These are phyloP conservation scores for Cryptocheilus praepositus DNA, from an alignment of 2,888 invertebrate species.

Conservation along the genomic window DNA sequence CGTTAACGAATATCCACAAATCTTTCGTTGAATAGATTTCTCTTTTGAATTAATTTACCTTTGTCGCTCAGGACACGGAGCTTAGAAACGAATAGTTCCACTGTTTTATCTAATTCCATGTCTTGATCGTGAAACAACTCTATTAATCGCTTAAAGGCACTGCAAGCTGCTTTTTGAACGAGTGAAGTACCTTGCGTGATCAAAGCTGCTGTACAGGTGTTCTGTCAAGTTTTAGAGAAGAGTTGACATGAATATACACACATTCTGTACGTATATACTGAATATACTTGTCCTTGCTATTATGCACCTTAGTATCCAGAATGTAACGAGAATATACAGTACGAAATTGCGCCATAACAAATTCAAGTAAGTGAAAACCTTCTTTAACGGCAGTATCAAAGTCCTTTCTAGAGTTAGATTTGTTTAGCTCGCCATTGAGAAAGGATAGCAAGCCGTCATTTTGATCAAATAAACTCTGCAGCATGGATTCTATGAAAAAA, in stretches of 20 bases:
- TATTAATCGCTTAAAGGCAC: constrained; percentile 55
- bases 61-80: constrained; percentile 27
- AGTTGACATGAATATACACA: too few species aligned
- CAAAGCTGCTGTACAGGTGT: constrained; percentile 51
- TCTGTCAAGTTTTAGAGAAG: constrained; percentile 37
- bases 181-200: constrained; percentile 31
- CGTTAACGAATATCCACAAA: constrained; percentile 12
- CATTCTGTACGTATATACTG: too few species aligned
- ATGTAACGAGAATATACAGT: constrained; percentile 48
- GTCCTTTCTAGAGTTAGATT: constrained; percentile 15
- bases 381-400: constrained; percentile 45
- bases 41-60: constrained; percentile 43
- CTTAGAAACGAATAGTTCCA: constrained; percentile 37
- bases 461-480: constrained; percentile 48
- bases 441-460: constrained; percentile 50
- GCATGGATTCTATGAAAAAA: constrained; percentile 40
- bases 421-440: constrained; percentile 41
- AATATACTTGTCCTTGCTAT: too few species aligned
- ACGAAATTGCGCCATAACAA: constrained; percentile 54
- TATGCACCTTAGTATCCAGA: constrained; percentile 46
- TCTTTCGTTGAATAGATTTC: constrained; percentile 8
- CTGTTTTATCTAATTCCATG: constrained; percentile 44
- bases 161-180: constrained; percentile 53
- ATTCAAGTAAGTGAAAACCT: constrained; percentile 51
- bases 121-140: constrained; percentile 46